Conservation (phyloP, 1,140 invertebrate species). For the Lepidurus couesii region DNA sequence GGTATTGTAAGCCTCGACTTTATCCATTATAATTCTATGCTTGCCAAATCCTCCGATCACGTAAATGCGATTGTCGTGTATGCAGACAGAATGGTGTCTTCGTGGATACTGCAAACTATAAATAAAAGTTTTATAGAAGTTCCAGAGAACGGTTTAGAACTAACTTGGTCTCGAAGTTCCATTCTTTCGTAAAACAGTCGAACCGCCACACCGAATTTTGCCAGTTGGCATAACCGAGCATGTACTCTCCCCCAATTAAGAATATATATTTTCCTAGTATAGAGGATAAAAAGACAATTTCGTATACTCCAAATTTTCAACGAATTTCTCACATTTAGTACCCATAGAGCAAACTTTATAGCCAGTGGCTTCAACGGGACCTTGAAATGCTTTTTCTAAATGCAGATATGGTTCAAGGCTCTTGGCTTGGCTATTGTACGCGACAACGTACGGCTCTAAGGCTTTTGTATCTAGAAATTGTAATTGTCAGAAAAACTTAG, state of each 20-base stretch:
- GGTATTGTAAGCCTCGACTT: conserved; percentile 39
- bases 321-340: neutral
- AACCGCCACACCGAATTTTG: conserved; percentile 41
- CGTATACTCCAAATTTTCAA: neutral
- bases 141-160: neutral
- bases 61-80: conserved; percentile 39
- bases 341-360: conserved; percentile 37
- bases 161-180: conserved; percentile 40
- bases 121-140: neutral
- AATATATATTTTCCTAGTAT: conserved; percentile 40
- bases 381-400: conserved; percentile 38
- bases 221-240: conserved; percentile 41
- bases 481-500: neutral
- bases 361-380: conserved; percentile 38
- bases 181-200: conserved; percentile 38
- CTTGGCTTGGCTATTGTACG: conserved; percentile 32
- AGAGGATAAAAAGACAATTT: conserved; percentile 2
- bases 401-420: conserved; percentile 36
- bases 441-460: conserved; percentile 34
- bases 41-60: conserved; percentile 42
- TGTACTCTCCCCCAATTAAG: conserved; percentile 41
- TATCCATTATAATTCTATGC: conserved; percentile 39
- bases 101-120: conserved; percentile 37
- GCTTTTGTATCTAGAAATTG: neutral
- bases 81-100: conserved; percentile 40